phyloP scores from a whole-genome alignment of 2,113 vertebrate genomes.

The Oreochromis niloticus region DNA sequence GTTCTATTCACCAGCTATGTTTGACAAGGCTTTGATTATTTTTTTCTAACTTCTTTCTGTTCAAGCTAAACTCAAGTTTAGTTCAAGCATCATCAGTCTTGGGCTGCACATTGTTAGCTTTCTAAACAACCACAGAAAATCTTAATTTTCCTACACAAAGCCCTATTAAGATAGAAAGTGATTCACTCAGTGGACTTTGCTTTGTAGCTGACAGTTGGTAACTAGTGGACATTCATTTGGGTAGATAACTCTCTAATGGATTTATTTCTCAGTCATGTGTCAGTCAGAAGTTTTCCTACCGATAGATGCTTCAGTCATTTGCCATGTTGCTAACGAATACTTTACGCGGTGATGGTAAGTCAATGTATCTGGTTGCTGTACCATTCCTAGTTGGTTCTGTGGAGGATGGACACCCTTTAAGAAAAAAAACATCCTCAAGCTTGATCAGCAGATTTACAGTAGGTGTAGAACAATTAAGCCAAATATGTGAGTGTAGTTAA shows the following conservation, averaged over 20 bases:
- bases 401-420: background rate
- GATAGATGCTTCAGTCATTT: background rate
- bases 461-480: background rate
- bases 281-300: background rate
- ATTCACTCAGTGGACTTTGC: background rate
- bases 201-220: background rate
- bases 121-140: background rate
- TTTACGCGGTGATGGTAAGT: background rate
- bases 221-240: background rate
- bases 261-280: background rate
- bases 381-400: background rate
- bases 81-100: background rate
- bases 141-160: background rate
- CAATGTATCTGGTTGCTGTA: background rate
- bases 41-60: background rate
- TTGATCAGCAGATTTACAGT: background rate
- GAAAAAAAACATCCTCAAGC: background rate
- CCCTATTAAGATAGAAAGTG: accelerated
- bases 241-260: background rate
- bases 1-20: background rate
- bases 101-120: background rate
- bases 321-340: background rate
- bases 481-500: background rate
- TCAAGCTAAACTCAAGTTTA: background rate
- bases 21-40: background rate